These are phyloP conservation scores for Rotaria sp. DNA, from an alignment of 2,888 invertebrate species.

Conservation along the genomic window DNA sequence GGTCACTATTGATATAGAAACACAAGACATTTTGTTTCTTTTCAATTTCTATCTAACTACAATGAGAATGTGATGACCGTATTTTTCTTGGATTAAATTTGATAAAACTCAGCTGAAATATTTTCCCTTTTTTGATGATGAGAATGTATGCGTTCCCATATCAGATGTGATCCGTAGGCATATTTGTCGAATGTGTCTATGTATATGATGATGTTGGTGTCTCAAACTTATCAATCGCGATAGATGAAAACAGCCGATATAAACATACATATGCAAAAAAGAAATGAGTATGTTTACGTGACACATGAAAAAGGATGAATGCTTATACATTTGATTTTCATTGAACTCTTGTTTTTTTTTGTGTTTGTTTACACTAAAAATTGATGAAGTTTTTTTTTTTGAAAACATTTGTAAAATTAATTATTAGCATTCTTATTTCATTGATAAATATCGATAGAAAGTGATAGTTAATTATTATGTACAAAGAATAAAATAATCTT, in stretches of 20 bases:
- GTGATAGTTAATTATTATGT: background rate
- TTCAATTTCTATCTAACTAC: background rate
- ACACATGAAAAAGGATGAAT: background rate
- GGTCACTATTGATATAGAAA: background rate
- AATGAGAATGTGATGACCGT: background rate
- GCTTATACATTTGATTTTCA: background rate
- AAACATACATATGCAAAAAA: background rate
- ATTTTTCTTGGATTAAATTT: background rate
- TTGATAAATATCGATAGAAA: background rate
- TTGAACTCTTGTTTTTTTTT: background rate
- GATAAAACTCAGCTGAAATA: background rate
- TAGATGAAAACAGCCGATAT: slow-evolving; percentile 22
- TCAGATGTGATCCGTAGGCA: background rate
- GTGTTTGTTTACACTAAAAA: background rate
- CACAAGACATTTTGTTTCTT: background rate
- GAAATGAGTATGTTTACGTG: background rate
- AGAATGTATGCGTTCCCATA: background rate
- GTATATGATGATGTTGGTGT: background rate
- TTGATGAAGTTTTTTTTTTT: background rate
- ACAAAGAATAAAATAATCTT: background rate
- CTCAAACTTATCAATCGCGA: background rate
- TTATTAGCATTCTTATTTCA: background rate
- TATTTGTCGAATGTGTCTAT: background rate
- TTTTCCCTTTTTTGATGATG: background rate
- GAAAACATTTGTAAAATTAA: background rate